A percentile compares a stretch with the other conserved stretches of the same genome.
These are phyloP conservation scores for Bettongia penicillata DNA, from an alignment of 2,113 vertebrate species.

Conservation along the genomic window DNA sequence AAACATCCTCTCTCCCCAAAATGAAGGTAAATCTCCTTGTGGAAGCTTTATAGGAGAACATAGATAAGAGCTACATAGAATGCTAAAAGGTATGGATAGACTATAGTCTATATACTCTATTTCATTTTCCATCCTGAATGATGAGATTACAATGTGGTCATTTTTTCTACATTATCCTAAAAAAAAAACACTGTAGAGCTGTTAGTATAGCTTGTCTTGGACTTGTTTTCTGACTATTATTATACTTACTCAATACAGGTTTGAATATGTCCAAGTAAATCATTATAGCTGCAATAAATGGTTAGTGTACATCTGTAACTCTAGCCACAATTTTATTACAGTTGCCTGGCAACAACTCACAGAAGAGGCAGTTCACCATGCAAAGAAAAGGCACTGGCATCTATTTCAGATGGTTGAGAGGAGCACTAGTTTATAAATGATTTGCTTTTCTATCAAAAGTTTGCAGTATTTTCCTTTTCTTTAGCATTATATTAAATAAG, in stretches of 20 bases:
- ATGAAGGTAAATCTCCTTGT: no score
- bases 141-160: neutral
- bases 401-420: slow-evolving; percentile 65
- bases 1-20: no score
- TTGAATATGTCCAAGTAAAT: neutral
- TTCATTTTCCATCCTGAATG: neutral
- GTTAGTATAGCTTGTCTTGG: slow-evolving; percentile 24
- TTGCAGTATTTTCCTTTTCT: slow-evolving; percentile 51
- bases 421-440: slow-evolving; percentile 58
- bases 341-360: slow-evolving; percentile 66
- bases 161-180: neutral
- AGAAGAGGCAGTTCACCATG: slow-evolving; percentile 57
- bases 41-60: no score
- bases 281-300: slow-evolving; percentile 34
- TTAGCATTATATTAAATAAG: slow-evolving; percentile 59
- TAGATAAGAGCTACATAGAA: no score
- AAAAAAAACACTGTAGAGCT: neutral
- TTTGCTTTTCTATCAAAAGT: slow-evolving; percentile 60
- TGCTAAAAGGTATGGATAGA: neutral
- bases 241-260: neutral
- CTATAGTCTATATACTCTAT: neutral
- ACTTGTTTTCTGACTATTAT: neutral
- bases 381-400: slow-evolving; percentile 61
- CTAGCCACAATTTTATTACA: neutral
- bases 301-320: slow-evolving; percentile 32